A percentile compares a stretch with the other conserved stretches of the same genome.
These are phyloP conservation scores for Callopanchax toddi DNA, from an alignment of 2,113 vertebrate species.

Conservation along the genomic window DNA sequence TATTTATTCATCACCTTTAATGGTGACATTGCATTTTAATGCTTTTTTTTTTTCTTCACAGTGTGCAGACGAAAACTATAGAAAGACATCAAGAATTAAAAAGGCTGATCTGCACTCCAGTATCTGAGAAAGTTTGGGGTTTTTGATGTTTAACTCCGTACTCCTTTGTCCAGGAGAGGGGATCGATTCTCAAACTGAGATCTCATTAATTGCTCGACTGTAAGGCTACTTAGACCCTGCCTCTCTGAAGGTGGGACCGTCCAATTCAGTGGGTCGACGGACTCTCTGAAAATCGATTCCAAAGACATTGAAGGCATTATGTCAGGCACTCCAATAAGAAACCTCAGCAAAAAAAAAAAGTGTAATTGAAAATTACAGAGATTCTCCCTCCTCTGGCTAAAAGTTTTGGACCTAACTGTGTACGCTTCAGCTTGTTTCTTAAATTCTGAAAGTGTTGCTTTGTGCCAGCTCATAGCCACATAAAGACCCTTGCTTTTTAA, in stretches of 20 bases:
- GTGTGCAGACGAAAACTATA: neutral
- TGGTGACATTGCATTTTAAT: neutral
- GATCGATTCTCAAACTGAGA: constrained; percentile 61
- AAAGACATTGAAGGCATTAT: constrained; percentile 55
- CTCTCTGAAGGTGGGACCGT: constrained; percentile 35
- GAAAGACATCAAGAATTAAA: constrained; percentile 1
- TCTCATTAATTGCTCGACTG: constrained; percentile 65
- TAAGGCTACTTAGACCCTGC: constrained; percentile 53
- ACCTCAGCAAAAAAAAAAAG: constrained; percentile 59
- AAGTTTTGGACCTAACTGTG: constrained; percentile 28
- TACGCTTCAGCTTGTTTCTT: constrained; percentile 16
- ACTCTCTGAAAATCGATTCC: constrained; percentile 52
- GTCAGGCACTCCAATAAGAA: constrained; percentile 49
- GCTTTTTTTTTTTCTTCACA: neutral
- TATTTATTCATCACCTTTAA: no score
- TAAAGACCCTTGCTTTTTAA: no score
- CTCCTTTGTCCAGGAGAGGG: constrained; percentile 42
- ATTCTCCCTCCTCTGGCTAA: constrained; percentile 19
- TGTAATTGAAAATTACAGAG: constrained; percentile 57
- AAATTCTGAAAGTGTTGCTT: neutral
- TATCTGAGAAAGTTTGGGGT: constrained; percentile 39
- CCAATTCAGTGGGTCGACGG: constrained; percentile 47
- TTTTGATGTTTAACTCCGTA: constrained; percentile 37
- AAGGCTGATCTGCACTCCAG: constrained; percentile 14
- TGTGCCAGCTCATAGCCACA: no score